These are phyloP conservation scores for Hippolais icterina DNA, from an alignment of 2,113 vertebrate genomes.

Conservation along the genomic window DNA sequence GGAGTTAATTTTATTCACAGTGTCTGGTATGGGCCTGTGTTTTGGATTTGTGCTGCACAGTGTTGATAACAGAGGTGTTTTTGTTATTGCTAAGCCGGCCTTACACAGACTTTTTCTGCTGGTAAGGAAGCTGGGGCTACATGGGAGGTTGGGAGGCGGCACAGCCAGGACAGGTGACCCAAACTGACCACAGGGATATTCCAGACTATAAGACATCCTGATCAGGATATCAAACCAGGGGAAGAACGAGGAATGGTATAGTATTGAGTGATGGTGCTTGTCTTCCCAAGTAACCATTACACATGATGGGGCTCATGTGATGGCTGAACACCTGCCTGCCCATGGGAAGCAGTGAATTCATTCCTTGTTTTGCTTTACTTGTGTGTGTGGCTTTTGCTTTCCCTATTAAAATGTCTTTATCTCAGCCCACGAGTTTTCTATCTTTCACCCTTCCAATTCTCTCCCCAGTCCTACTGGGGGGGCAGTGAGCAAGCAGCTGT, in stretches of 20 bases:
- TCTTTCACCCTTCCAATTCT: background rate
- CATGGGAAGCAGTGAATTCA: background rate
- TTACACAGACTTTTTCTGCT: background rate
- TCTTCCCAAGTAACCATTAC: background rate
- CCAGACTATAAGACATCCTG: background rate
- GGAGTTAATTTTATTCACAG: background rate
- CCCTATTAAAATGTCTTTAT: background rate
- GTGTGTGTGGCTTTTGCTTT: background rate
- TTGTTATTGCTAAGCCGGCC: background rate
- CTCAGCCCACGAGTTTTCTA: background rate
- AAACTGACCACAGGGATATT: background rate
- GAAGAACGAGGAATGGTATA: background rate
- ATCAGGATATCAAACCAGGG: background rate
- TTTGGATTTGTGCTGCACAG: background rate
- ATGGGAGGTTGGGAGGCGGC: fast-evolving
- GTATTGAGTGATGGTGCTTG: background rate
- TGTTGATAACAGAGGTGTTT: background rate
- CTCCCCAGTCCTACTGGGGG: too few relatives aligned
- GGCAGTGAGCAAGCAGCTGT: background rate
- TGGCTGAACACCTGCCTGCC: background rate
- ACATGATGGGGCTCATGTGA: background rate
- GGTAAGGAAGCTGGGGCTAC: background rate
- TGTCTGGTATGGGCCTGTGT: background rate
- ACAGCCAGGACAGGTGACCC: background rate
- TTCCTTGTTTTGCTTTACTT: background rate